Percentiles rank a stretch among this genome's conserved stretches.
These are phyloP conservation scores for Drosophila longiperda DNA, from an alignment of 2,888 invertebrate species.

Conservation along the genomic window DNA sequence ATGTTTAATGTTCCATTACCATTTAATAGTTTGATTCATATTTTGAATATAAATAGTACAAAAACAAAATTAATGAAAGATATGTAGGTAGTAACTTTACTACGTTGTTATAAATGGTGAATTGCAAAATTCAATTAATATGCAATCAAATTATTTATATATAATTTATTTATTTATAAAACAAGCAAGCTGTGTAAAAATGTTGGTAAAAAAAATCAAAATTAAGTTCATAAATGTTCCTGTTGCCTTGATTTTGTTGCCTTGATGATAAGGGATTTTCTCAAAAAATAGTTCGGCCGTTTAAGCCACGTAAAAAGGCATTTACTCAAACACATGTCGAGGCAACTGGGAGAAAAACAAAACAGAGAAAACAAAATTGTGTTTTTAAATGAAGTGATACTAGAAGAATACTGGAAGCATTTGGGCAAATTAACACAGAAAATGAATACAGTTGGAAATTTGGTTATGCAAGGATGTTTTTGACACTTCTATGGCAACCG, in stretches of 20 bases:
- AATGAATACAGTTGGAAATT: constrained; percentile 17
- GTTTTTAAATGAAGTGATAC: constrained; percentile 23
- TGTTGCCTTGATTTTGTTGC: not conserved
- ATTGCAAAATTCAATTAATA: not conserved
- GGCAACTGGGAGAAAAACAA: not conserved
- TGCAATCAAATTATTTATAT: not conserved
- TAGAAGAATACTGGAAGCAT: constrained; percentile 6
- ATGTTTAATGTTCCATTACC: no score
- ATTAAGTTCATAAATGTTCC: not conserved
- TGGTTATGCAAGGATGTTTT: constrained; percentile 8
- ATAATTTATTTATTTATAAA: no score
- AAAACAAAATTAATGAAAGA: not conserved
- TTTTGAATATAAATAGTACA: no score
- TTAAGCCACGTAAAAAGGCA: constrained; percentile 19
- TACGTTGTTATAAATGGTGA: not conserved
- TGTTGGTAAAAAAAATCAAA: not conserved
- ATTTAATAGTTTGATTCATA: no score
- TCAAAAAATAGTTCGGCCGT: not conserved
- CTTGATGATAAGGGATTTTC: not conserved
- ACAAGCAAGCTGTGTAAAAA: not conserved
- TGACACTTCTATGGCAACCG: constrained; percentile 1
- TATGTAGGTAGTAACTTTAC: no score
- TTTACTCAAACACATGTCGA: constrained; percentile 12
- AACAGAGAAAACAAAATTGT: not conserved
- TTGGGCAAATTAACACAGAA: constrained; percentile 43